Evolutionary conservation across 2,797 vertebrate genomes (phyloP).

Genomic region (Cephalopachus bancanus): DNA sequence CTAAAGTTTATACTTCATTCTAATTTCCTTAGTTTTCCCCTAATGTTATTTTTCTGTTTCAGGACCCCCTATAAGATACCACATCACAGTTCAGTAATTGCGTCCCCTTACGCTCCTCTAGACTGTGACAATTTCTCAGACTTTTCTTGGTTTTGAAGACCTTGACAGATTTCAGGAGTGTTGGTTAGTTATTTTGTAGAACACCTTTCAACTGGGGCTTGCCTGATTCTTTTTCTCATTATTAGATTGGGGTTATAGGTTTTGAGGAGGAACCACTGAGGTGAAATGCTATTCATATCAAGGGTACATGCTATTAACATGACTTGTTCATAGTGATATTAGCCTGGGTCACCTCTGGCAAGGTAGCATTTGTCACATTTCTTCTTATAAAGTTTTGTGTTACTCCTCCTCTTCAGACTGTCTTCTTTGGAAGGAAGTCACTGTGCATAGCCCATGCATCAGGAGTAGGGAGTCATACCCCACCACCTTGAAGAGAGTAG

Average conservation of each 20-base stretch:
- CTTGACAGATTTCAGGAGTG: background rate
- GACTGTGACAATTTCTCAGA: background rate
- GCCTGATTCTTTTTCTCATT: background rate
- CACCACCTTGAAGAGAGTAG: background rate
- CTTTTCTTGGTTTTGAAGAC: background rate
- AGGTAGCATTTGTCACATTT: background rate
- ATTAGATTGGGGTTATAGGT: background rate
- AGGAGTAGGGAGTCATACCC: background rate
- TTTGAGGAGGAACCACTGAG: rapidly evolving
- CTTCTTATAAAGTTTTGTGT: background rate
- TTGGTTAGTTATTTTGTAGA: background rate
- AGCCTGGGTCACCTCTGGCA: background rate
- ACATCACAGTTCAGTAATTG: rapidly evolving
- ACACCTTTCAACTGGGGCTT: background rate
- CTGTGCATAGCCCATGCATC: background rate
- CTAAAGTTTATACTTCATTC: background rate
- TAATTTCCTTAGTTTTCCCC: background rate
- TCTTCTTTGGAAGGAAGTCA: background rate
- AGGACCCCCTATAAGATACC: background rate
- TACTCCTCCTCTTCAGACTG: background rate
- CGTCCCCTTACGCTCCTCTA: background rate
- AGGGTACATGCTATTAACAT: background rate
- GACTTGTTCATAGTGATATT: background rate
- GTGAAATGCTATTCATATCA: background rate
- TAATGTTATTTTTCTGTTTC: background rate